Conservation (phyloP, 1,140 invertebrate species). For the Zaprionus davidi region DNA sequence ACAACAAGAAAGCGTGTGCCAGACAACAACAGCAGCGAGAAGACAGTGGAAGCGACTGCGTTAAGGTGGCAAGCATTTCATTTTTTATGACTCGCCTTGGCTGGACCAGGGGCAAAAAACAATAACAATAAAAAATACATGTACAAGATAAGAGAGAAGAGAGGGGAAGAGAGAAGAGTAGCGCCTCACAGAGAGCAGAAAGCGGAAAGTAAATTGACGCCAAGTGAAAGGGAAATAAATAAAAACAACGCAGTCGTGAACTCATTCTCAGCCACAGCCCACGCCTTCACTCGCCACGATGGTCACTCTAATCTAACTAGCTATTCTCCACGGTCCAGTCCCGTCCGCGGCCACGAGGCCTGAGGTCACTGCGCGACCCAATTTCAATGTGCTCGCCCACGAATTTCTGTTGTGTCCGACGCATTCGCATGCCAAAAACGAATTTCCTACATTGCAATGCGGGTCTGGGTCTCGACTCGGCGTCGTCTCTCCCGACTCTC, state of each 20-base stretch:
- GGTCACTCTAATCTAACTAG: slow-evolving; percentile 39
- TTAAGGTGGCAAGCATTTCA: slow-evolving; percentile 67
- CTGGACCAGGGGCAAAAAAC: slow-evolving; percentile 55
- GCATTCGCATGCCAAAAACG: slow-evolving; percentile 78
- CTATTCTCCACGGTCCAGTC: not conserved
- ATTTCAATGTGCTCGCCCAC: slow-evolving; percentile 63
- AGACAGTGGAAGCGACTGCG: slow-evolving; percentile 17
- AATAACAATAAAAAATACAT: slow-evolving; percentile 51
- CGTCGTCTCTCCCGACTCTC: not conserved
- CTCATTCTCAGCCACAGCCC: slow-evolving; percentile 46
- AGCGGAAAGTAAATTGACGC: slow-evolving; percentile 81
- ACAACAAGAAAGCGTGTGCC: slow-evolving; percentile 71
- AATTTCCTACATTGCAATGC: slow-evolving; percentile 79
- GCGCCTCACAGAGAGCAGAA: slow-evolving; percentile 52
- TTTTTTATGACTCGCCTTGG: slow-evolving; percentile 75
- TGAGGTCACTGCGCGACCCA: slow-evolving; percentile 58
- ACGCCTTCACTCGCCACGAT: slow-evolving; percentile 9
- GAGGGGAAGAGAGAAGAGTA: not conserved
- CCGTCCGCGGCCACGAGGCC: slow-evolving; percentile 5
- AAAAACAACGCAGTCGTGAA: slow-evolving; percentile 55
- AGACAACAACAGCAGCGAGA: slow-evolving; percentile 23
- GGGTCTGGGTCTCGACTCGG: slow-evolving; percentile 43
- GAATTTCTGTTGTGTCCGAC: slow-evolving; percentile 51
- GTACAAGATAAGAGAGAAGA: slow-evolving; percentile 7
- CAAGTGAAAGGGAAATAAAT: slow-evolving; percentile 82